These are phyloP conservation scores for Myotis planiceps DNA, from an alignment of 2,797 vertebrate species.

Conservation along the genomic window DNA sequence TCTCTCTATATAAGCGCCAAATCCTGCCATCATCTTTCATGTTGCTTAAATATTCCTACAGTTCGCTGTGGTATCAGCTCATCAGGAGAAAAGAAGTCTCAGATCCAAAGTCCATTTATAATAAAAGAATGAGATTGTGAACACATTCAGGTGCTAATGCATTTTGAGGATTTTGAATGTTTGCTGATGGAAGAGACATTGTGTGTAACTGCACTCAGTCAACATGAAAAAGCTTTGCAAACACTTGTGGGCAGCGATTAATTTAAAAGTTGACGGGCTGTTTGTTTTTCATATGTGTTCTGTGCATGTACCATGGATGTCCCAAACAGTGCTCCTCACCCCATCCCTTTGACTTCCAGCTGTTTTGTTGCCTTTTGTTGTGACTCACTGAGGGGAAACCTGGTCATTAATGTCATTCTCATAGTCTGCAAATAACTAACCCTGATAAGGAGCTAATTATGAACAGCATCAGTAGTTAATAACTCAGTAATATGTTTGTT, in stretches of 20 bases:
- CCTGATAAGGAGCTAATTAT: conserved; percentile 86
- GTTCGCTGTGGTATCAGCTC: neutral
- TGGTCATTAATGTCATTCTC: conserved; percentile 77
- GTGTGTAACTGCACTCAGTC: conserved; percentile 44
- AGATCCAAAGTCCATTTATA: neutral
- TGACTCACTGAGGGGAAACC: conserved; percentile 69
- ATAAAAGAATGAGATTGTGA: neutral
- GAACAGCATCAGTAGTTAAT: conserved; percentile 85
- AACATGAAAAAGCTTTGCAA: conserved; percentile 44
- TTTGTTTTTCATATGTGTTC: conserved; percentile 63
- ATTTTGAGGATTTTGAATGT: conserved; percentile 56
- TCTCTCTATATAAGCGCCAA: neutral
- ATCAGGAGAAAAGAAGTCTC: neutral
- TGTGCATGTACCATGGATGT: neutral
- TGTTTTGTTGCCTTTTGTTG: conserved; percentile 76
- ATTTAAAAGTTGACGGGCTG: conserved; percentile 69
- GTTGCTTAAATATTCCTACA: neutral
- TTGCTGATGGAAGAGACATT: conserved; percentile 67
- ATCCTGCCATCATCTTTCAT: neutral
- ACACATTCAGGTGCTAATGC: neutral
- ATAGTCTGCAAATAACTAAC: conserved; percentile 84
- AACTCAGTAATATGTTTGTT: conserved; percentile 85
- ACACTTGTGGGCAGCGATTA: conserved; percentile 62
- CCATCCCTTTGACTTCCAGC: conserved; percentile 7
- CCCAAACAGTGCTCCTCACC: neutral